These are phyloP conservation scores for Nezara viridula DNA, from an alignment of 2,888 invertebrate genomes.

Conservation along the genomic window DNA sequence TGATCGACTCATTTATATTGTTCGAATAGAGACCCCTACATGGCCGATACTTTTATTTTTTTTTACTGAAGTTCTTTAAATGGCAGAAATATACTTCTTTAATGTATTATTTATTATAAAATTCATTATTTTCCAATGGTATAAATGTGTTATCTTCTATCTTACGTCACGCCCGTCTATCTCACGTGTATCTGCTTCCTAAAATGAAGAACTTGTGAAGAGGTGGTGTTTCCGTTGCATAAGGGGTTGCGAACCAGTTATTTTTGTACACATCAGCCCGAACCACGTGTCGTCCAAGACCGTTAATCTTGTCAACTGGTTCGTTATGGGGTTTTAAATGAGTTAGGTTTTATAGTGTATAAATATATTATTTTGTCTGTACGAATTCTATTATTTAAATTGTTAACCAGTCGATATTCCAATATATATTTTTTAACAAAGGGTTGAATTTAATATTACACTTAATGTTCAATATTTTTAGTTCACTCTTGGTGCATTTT, in stretches of 20 bases:
- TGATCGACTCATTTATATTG: too few relatives aligned
- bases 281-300: neutral
- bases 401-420: too few relatives aligned
- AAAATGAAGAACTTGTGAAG: neutral
- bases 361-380: neutral
- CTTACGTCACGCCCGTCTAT: neutral
- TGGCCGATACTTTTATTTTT: too few relatives aligned
- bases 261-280: neutral
- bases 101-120: neutral
- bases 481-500: too few relatives aligned
- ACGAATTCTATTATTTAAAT: too few relatives aligned
- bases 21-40: too few relatives aligned
- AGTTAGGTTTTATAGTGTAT: neutral
- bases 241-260: constrained; percentile 37
- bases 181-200: neutral
- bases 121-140: neutral
- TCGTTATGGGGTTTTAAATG: neutral
- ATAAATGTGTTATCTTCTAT: neutral
- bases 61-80: too few relatives aligned
- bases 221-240: constrained; percentile 1
- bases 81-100: neutral
- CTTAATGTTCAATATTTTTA: too few relatives aligned
- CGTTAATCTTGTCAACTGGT: neutral
- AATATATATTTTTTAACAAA: too few relatives aligned
- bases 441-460: too few relatives aligned